Conservation (phyloP, 2,113 vertebrate species). For the Bujurquina vittata region DNA sequence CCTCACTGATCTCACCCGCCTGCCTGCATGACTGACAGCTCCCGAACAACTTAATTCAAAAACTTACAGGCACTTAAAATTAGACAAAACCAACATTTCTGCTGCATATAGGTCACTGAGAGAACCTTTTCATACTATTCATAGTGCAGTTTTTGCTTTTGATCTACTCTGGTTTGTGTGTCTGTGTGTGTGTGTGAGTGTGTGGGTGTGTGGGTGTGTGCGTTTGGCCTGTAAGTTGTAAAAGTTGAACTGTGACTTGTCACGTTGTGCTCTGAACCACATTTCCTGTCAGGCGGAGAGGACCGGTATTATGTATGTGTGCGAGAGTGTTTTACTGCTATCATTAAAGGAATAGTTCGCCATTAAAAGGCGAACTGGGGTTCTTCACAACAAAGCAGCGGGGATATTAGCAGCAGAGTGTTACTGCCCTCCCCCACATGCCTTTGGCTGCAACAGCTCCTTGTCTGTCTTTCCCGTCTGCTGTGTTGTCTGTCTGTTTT, state of each 20-base stretch:
- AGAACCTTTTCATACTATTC: conserved; percentile 26
- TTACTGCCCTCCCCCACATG: conserved; percentile 58
- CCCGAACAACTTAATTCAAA: conserved; percentile 43
- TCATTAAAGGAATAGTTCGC: conserved; percentile 71
- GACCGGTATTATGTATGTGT: conserved; percentile 33
- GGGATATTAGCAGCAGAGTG: conserved; percentile 69
- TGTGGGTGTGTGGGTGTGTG: neutral
- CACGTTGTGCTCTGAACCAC: conserved; percentile 52
- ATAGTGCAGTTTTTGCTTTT: conserved; percentile 34
- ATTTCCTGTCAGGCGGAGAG: conserved; percentile 65
- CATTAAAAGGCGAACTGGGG: conserved; percentile 69
- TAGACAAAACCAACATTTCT: conserved; percentile 46
- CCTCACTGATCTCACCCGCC: neutral
- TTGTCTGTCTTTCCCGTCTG: conserved; percentile 44
- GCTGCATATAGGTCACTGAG: conserved; percentile 42
- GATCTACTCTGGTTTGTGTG: conserved; percentile 33
- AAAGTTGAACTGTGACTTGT: conserved; percentile 69
- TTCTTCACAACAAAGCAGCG: conserved; percentile 72
- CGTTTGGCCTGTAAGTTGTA: conserved; percentile 36
- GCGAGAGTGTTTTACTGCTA: conserved; percentile 66
- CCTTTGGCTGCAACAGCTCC: conserved; percentile 42
- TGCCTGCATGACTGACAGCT: conserved; percentile 53
- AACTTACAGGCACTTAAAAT: conserved; percentile 29
- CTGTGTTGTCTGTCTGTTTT: conserved; percentile 24
- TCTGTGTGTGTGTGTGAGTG: neutral